phyloP scores from a whole-genome alignment of 2,113 vertebrate genomes.

The Pseudopodoces humilis region DNA sequence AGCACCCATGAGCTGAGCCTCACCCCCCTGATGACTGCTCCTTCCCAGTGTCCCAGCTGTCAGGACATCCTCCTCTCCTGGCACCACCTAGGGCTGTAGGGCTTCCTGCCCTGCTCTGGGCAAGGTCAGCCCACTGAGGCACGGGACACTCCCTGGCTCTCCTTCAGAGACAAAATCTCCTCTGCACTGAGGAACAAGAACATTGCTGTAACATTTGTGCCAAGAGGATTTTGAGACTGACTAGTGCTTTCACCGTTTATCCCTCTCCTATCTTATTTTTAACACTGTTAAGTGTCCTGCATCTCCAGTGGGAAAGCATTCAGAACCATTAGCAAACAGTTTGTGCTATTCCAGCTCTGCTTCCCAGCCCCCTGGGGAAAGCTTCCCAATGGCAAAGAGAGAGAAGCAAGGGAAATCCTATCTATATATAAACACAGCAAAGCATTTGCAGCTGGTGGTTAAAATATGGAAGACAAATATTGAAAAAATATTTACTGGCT shows the following conservation, averaged over 20 bases:
- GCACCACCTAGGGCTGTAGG: rapidly evolving
- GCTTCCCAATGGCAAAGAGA: slow-evolving; percentile 35
- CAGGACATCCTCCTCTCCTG: not conserved
- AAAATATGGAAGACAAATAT: slow-evolving; percentile 53
- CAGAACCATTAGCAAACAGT: slow-evolving; percentile 45
- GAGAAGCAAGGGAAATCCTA: slow-evolving; percentile 45
- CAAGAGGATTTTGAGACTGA: not conserved
- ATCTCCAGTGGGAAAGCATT: slow-evolving; percentile 13
- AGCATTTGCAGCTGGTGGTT: slow-evolving; percentile 50
- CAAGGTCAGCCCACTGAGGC: not conserved
- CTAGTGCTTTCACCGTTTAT: not conserved
- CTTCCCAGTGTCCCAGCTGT: rapidly evolving
- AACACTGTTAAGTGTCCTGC: slow-evolving; percentile 27
- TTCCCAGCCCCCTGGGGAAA: slow-evolving; percentile 30
- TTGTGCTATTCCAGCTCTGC: slow-evolving; percentile 39
- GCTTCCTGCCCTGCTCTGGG: not conserved
- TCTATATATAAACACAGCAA: slow-evolving; percentile 58
- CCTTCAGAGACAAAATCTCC: not conserved
- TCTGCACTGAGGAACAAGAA: not conserved
- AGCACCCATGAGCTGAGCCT: not conserved
- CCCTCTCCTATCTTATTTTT: slow-evolving; percentile 10
- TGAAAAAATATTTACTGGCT: slow-evolving; percentile 52
- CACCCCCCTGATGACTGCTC: not conserved
- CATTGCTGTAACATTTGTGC: not conserved
- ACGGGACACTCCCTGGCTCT: rapidly evolving